Evolutionary conservation across 2,113 vertebrate genomes (phyloP), one percentile per base, ranked within the genome.

Genomic region (Serinus canaria): DNA sequence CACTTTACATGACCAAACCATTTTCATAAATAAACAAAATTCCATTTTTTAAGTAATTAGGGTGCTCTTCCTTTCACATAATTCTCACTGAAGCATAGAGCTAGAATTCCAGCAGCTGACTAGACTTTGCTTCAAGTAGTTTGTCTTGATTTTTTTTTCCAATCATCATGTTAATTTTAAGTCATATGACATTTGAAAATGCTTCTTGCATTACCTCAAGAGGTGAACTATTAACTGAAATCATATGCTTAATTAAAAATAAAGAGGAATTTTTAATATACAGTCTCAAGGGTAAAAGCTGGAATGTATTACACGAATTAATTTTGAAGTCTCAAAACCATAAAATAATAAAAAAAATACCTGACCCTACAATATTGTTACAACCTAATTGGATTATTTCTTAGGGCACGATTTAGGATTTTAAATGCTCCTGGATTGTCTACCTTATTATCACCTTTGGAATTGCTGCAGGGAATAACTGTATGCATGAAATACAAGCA

Each of bases 181-280:
- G 33, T 63, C 43, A 81, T 62, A 77, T 7, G 9, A 8, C 35
- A 83, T 81, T 92, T 92, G 67, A 86, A 95, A 91, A 82, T 56
- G 8, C 13, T 77, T 83, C 55, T 86, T 50, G 46, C 5, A 24
- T 87, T 87, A 69, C 62, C 69, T 81, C 78, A 85, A 79, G 50
- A 85, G 33, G n/a, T 62, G 17, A 8, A 15, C 16, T 94, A 82
- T 82, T 79, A 87, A 43, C 50, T 74, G 58, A 84, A 85, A 87
- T 87, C 6, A 31, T 59, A 90, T 82, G 58, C 39, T 85, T 63
- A 82, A 79, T 91, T 92, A 89, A 96, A 95, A 96, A 78, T 79
- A 87, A 83, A 90, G 44, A 67, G 12, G 4, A 80, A 28, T 35
- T 85, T 82, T 94, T 33, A 80, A 88, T 39, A 88, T 35, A 41